Evolutionary conservation across 2,113 vertebrate species (phyloP).

Genomic region (Neoarius graeffei): DNA sequence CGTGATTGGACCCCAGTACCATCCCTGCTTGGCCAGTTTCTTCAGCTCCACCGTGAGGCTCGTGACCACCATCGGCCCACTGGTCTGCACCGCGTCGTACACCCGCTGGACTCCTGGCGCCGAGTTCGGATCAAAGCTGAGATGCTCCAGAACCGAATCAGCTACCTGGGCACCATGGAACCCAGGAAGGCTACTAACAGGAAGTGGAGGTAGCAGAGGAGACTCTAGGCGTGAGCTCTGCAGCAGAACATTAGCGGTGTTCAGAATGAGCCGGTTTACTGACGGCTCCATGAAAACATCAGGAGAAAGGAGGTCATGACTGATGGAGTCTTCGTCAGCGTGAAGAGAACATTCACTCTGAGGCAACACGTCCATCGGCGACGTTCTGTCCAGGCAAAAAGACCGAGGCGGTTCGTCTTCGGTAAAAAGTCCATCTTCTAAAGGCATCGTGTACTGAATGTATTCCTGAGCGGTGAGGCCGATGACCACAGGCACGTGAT

Average conservation of each 20-base stretch:
- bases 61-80: conserved; percentile 83
- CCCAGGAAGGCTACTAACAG: conserved; percentile 78
- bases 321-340: conserved; percentile 79
- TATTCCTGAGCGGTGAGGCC: conserved; percentile 98
- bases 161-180: conserved; percentile 77
- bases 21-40: conserved; percentile 86
- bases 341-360: conserved; percentile 70
- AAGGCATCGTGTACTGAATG: conserved; percentile 99
- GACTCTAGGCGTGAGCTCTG: conserved; percentile 76
- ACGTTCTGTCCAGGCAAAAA: conserved; percentile 83
- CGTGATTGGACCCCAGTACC: conserved; percentile 99
- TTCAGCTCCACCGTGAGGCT: conserved; percentile 88
- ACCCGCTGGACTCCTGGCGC: conserved; percentile 83
- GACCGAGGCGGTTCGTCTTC: conserved; percentile 75
- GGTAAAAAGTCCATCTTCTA: conserved; percentile 94
- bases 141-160: conserved; percentile 80
- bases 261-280: conserved; percentile 81
- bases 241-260: conserved; percentile 78
- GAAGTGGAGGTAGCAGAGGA: conserved; percentile 82
- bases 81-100: conserved; percentile 85
- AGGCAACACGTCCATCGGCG: conserved; percentile 83
- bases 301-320: conserved; percentile 81
- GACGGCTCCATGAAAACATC: conserved; percentile 92
- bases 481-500: conserved; percentile 95
- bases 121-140: conserved; percentile 84